Conservation (phyloP, 2,113 vertebrate genomes). For the Heptranchias perlo region DNA sequence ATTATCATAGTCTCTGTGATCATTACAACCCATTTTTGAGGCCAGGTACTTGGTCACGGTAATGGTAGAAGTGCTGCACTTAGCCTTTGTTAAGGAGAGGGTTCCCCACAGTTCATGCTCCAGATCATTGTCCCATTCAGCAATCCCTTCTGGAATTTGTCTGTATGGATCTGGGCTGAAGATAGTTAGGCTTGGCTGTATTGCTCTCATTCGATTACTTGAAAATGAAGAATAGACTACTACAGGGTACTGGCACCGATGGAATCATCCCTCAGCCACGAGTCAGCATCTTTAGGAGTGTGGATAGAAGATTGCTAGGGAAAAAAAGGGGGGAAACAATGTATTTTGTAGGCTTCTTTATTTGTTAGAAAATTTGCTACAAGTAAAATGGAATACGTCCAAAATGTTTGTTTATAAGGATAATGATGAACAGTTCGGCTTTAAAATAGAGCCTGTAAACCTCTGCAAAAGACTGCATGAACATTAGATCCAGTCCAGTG, state of each 20-base stretch:
- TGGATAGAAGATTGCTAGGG: neutral
- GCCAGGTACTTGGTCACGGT: neutral
- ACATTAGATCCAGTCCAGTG: neutral
- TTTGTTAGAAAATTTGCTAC: neutral
- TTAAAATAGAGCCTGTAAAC: neutral
- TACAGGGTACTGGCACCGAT: neutral
- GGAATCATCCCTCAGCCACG: neutral
- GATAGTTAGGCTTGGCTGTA: neutral
- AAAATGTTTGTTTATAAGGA: neutral
- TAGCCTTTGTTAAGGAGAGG: neutral
- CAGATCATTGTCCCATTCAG: neutral
- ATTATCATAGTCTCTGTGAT: too few relatives aligned
- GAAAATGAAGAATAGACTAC: too few relatives aligned
- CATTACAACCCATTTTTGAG: neutral
- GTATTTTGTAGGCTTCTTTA: neutral
- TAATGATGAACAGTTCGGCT: neutral
- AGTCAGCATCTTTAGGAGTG: neutral
- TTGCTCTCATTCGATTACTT: too few relatives aligned
- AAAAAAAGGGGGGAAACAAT: neutral
- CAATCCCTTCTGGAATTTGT: neutral
- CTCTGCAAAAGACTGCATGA: neutral
- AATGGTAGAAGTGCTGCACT: neutral
- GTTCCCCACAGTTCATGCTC: neutral
- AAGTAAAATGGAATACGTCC: neutral
- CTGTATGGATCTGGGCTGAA: neutral